Evolutionary conservation across 2,113 vertebrate genomes (phyloP).

Genomic region (Mixornis gularis): DNA sequence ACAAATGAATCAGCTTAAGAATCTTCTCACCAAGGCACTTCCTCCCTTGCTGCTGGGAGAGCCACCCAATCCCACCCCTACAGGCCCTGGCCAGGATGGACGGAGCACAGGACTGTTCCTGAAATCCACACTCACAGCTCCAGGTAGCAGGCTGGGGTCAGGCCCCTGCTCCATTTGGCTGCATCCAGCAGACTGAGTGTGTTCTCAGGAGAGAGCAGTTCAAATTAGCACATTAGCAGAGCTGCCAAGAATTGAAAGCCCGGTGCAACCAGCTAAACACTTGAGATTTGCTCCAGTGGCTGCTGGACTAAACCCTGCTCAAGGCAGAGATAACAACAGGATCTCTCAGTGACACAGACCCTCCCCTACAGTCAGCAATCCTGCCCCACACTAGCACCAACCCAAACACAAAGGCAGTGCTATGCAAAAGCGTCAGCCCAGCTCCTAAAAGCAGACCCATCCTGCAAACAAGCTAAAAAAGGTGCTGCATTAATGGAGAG

Average conservation of each 20-base stretch:
- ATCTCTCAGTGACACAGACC: rapidly evolving
- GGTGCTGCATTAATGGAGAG: neutral
- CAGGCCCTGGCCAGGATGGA: neutral
- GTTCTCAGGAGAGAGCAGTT: neutral
- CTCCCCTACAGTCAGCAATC: neutral
- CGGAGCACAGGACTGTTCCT: neutral
- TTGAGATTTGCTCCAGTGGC: constrained; percentile 18
- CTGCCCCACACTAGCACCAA: neutral
- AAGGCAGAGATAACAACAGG: neutral
- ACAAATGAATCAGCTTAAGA: neutral
- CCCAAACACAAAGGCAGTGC: neutral
- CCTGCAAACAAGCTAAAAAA: neutral
- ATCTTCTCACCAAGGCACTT: neutral
- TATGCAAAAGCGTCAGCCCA: neutral
- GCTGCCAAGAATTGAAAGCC: constrained; percentile 41
- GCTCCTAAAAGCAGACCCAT: neutral
- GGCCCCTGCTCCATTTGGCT: neutral
- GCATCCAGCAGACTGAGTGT: neutral
- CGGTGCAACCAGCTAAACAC: neutral
- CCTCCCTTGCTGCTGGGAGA: neutral
- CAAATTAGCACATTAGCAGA: constrained; percentile 41
- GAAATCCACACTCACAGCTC: neutral
- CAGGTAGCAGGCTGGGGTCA: neutral
- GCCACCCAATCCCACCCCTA: no score
- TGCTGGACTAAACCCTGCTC: neutral